Percentiles rank a stretch among this genome's conserved stretches.
phyloP scores from a whole-genome alignment of 2,113 vertebrate species.

The Megaceryle maxima region DNA sequence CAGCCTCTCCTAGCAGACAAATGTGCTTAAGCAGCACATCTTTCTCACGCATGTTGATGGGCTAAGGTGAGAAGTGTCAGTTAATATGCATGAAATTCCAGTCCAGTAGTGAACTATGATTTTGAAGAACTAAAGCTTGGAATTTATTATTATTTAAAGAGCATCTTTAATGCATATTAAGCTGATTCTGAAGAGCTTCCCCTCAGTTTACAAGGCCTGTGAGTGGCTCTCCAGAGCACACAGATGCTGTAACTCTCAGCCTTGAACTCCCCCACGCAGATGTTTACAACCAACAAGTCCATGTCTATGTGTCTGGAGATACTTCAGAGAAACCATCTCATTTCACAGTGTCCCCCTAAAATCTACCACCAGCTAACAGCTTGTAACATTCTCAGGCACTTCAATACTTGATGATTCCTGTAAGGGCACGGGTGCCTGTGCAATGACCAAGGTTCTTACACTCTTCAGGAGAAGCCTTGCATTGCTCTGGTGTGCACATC shows the following conservation, averaged over 20 bases:
- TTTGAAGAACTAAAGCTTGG: background rate
- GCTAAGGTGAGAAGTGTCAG: background rate
- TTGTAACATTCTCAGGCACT: background rate
- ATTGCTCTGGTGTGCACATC: background rate
- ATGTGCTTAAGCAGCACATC: background rate
- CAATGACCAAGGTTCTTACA: background rate
- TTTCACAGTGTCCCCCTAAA: background rate
- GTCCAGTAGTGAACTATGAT: accelerated
- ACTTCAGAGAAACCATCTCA: background rate
- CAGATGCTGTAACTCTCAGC: background rate
- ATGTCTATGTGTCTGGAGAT: background rate
- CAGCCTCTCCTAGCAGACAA: background rate
- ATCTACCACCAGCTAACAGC: background rate
- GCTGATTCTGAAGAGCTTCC: background rate
- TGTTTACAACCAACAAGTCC: background rate
- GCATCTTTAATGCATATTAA: background rate
- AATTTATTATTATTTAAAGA: background rate
- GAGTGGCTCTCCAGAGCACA: background rate
- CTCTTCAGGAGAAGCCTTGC: background rate
- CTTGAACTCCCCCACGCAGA: background rate
- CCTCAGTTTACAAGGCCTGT: background rate
- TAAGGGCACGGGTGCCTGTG: accelerated
- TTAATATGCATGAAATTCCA: background rate
- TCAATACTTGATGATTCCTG: background rate
- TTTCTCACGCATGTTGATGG: too few relatives aligned